Evolutionary conservation across 2,888 invertebrate species (phyloP).

Genomic region (Caenorhabditis afra): DNA sequence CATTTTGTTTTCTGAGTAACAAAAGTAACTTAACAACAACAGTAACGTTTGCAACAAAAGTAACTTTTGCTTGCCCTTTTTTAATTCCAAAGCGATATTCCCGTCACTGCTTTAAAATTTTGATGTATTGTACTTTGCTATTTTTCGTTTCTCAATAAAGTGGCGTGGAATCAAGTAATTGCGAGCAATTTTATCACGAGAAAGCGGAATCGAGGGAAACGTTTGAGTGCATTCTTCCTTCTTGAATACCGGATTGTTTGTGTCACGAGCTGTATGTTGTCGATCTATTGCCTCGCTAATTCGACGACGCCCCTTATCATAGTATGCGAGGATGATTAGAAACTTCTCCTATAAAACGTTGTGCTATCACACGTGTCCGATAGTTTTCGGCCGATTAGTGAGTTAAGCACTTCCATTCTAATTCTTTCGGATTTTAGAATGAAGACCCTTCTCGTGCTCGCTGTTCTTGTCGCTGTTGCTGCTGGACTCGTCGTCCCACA

Average conservation of each 20-base stretch:
- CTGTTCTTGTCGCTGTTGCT: constrained; percentile 54
- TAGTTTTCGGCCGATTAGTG: neutral
- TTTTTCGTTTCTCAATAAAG: no score
- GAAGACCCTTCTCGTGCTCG: constrained; percentile 55
- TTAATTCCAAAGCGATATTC: no score
- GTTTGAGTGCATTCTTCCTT: constrained; percentile 24
- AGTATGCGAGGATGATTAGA: neutral
- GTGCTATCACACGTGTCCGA: constrained; percentile 26
- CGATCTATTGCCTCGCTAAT: constrained; percentile 42
- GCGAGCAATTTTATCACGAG: no score
- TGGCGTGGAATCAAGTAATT: no score
- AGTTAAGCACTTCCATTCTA: constrained; percentile 2
- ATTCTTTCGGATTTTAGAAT: constrained; percentile 24
- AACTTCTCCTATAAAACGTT: constrained; percentile 32
- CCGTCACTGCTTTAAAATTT: no score
- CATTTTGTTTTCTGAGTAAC: no score
- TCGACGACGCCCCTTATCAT: constrained; percentile 37
- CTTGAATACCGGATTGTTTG: constrained; percentile 22
- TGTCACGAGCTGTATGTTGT: constrained; percentile 28
- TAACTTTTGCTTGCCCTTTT: no score
- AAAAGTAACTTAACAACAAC: no score
- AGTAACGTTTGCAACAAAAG: no score
- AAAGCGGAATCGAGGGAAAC: neutral
- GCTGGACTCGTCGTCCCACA: constrained; percentile 41
- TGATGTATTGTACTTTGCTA: no score